These are phyloP conservation scores for Craterocephalus amniculus DNA, from an alignment of 2,797 vertebrate species.

Conservation along the genomic window DNA sequence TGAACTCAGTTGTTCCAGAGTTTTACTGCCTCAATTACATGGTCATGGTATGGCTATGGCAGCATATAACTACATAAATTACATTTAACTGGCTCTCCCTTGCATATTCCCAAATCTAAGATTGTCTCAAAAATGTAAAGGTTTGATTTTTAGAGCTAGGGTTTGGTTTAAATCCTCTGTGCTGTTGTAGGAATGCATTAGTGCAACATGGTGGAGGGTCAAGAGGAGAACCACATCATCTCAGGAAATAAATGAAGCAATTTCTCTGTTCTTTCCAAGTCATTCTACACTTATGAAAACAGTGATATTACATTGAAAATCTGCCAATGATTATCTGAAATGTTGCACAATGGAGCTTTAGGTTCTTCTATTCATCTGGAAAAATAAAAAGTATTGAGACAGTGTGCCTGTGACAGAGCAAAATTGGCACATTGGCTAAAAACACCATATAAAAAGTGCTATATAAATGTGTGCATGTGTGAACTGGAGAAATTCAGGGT, in stretches of 20 bases:
- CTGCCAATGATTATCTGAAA: neutral
- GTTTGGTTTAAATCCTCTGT: neutral
- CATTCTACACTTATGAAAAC: neutral
- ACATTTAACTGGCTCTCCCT: neutral
- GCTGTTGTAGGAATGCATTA: no score
- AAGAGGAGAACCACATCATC: neutral
- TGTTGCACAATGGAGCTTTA: neutral
- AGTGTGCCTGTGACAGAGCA: neutral
- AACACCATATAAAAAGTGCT: neutral
- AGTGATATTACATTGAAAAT: neutral
- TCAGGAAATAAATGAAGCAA: neutral
- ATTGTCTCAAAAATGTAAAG: neutral
- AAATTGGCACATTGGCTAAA: neutral
- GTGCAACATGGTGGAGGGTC: neutral
- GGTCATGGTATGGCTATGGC: neutral
- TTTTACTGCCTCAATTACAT: conserved; percentile 17
- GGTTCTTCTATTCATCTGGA: neutral
- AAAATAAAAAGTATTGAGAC: no score
- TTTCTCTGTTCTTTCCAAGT: neutral
- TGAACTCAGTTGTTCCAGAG: conserved; percentile 13
- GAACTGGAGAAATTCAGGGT: no score
- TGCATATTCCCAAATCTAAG: neutral
- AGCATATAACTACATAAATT: neutral
- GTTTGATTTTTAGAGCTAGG: neutral
- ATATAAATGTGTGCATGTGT: no score